These are phyloP conservation scores for Camponotus pennsylvanicus DNA, from an alignment of 1,140 invertebrate species.

Conservation along the genomic window DNA sequence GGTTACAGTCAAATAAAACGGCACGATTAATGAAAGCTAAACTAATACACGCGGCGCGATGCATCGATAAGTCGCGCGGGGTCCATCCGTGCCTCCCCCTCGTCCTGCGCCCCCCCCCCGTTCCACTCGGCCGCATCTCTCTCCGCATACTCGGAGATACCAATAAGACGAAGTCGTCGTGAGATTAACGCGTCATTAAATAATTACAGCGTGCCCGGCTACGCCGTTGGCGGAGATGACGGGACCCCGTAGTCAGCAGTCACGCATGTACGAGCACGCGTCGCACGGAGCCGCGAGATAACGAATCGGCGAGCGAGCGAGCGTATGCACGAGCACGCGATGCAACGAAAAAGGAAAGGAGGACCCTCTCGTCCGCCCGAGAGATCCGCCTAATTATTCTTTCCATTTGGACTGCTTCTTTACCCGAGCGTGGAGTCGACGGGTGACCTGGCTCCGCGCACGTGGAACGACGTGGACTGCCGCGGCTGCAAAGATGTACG, in stretches of 20 bases:
- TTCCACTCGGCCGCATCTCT: slow-evolving; percentile 20
- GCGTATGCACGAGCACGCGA: slow-evolving; percentile 28
- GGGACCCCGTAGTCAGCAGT: slow-evolving; percentile 5
- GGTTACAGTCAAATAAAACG: slow-evolving; percentile 49
- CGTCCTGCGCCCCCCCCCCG: not conserved
- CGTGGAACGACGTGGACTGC: slow-evolving; percentile 61
- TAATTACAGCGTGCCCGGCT: slow-evolving; percentile 47
- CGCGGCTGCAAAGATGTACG: not conserved
- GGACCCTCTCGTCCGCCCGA: slow-evolving; percentile 22
- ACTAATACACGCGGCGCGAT: slow-evolving; percentile 31
- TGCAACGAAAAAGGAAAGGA: slow-evolving; percentile 39
- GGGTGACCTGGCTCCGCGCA: slow-evolving; percentile 72
- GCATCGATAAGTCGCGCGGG: slow-evolving; percentile 45
- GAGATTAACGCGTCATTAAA: slow-evolving; percentile 64
- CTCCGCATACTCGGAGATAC: slow-evolving; percentile 15
- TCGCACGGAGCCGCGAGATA: slow-evolving; percentile 21
- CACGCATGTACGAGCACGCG: slow-evolving; percentile 57
- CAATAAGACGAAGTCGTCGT: slow-evolving; percentile 45
- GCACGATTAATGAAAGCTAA: slow-evolving; percentile 52
- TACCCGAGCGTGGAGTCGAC: slow-evolving; percentile 69
- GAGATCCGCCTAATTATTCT: slow-evolving; percentile 69
- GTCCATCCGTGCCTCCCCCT: not conserved
- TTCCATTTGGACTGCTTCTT: slow-evolving; percentile 70
- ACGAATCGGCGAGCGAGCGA: slow-evolving; percentile 21
- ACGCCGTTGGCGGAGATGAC: slow-evolving; percentile 27